A percentile compares a stretch with the other conserved stretches of the same genome.
These are phyloP conservation scores for Echinometra lucunter DNA, from an alignment of 53 echinoderm and acorn worm genomes.

Conservation along the genomic window DNA sequence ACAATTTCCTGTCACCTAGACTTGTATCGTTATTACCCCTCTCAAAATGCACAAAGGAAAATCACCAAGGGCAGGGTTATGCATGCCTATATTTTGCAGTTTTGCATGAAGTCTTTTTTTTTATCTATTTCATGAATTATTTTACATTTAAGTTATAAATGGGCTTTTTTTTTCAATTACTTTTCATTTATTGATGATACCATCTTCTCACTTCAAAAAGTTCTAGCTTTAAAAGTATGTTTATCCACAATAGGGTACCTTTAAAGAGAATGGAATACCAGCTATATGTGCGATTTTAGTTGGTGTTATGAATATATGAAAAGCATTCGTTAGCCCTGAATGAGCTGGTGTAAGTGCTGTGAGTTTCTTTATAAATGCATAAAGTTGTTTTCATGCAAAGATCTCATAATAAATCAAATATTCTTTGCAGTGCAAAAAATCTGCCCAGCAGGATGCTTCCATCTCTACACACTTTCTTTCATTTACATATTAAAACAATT, in stretches of 20 bases:
- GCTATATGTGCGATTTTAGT: neutral
- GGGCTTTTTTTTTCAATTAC: too few species aligned
- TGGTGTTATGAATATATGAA: neutral
- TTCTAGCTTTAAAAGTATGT: neutral
- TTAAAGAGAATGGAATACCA: neutral
- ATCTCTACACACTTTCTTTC: too few species aligned
- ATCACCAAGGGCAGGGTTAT: neutral
- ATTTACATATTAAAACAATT: too few species aligned
- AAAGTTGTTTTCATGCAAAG: neutral
- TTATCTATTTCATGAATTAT: too few species aligned
- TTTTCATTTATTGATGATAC: too few species aligned
- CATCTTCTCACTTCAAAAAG: too few species aligned
- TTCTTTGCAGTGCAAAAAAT: neutral
- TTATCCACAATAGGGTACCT: neutral
- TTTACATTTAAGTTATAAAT: neutral
- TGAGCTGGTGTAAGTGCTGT: neutral
- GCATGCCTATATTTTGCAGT: neutral
- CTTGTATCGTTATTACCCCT: neutral
- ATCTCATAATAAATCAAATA: neutral
- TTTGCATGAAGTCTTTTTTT: too few species aligned
- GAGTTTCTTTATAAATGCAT: neutral
- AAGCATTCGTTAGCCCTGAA: neutral
- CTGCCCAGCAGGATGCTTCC: neutral
- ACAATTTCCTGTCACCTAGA: constrained; percentile 45
- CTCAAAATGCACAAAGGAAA: neutral